phyloP scores from a whole-genome alignment of 2,113 vertebrate genomes.

The Heterocephalus glaber region DNA sequence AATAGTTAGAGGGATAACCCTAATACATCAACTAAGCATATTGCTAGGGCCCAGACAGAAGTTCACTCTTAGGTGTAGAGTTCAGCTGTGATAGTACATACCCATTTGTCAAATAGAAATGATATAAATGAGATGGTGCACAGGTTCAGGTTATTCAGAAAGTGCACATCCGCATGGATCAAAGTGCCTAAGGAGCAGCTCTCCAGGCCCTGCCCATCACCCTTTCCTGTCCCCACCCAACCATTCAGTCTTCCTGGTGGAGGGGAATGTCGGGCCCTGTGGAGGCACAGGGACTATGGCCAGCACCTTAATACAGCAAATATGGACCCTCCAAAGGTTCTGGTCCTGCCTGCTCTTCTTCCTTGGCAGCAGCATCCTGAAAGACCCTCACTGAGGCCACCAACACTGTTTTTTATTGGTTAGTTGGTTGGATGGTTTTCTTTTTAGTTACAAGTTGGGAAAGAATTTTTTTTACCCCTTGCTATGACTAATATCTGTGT shows the following conservation, averaged over 20 bases:
- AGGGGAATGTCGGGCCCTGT: not conserved
- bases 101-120: not conserved
- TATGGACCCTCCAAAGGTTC: not conserved
- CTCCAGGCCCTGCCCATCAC: not conserved
- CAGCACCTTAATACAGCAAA: not conserved
- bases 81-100: not conserved
- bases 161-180: fast-evolving
- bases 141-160: no score
- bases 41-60: not conserved
- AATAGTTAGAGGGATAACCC: not conserved
- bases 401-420: not conserved
- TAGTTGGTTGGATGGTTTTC: not conserved
- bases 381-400: not conserved
- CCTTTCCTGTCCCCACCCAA: not conserved
- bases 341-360: not conserved
- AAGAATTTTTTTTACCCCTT: not conserved
- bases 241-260: not conserved
- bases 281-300: not conserved
- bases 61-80: not conserved
- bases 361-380: not conserved
- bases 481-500: not conserved
- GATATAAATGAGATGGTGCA: not conserved
- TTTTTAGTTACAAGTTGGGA: not conserved
- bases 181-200: no score
- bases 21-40: not conserved